These are phyloP conservation scores for Brachionus sp. DNA, from an alignment of 1,140 invertebrate species.

Conservation along the genomic window DNA sequence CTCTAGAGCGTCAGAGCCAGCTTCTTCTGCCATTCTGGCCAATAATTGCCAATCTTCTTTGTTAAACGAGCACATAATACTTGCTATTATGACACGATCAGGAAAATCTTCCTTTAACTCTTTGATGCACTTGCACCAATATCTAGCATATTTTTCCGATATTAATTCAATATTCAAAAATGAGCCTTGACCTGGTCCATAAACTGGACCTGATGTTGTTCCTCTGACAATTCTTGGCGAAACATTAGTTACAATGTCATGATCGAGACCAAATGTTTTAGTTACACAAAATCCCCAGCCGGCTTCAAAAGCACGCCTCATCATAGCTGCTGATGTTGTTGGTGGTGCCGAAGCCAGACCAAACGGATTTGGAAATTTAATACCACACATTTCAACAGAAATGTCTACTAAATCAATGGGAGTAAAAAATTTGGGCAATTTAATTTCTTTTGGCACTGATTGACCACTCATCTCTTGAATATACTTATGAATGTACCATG, in stretches of 20 bases:
- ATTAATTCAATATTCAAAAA: conserved; percentile 98
- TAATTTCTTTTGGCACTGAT: conserved; percentile 65
- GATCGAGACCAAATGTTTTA: conserved; percentile 90
- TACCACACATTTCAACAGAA: conserved; percentile 81
- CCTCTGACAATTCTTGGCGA: conserved; percentile 91
- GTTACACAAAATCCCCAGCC: conserved; percentile 95
- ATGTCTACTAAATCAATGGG: conserved; percentile 87
- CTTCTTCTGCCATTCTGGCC: conserved; percentile 70
- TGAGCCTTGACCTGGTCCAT: conserved; percentile 85
- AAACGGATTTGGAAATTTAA: conserved; percentile 93
- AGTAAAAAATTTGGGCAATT: conserved; percentile 84
- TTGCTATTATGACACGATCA: conserved; percentile 82
- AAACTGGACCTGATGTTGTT: conserved; percentile 81
- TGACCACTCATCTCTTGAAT: conserved; percentile 65
- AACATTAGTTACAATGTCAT: conserved; percentile 93
- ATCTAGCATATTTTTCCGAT: conserved; percentile 87
- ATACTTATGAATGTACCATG: conserved; percentile 90
- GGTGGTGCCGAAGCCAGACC: conserved; percentile 94
- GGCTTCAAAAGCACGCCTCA: conserved; percentile 83
- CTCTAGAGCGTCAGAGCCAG: conserved; percentile 89
- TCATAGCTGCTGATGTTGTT: conserved; percentile 89
- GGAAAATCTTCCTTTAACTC: conserved; percentile 91
- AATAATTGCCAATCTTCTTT: conserved; percentile 82
- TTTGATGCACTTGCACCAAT: conserved; percentile 82
- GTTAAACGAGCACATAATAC: conserved; percentile 89